Evolutionary conservation across 1,140 invertebrate species (phyloP).

Genomic region (Marisa cornuarietis): DNA sequence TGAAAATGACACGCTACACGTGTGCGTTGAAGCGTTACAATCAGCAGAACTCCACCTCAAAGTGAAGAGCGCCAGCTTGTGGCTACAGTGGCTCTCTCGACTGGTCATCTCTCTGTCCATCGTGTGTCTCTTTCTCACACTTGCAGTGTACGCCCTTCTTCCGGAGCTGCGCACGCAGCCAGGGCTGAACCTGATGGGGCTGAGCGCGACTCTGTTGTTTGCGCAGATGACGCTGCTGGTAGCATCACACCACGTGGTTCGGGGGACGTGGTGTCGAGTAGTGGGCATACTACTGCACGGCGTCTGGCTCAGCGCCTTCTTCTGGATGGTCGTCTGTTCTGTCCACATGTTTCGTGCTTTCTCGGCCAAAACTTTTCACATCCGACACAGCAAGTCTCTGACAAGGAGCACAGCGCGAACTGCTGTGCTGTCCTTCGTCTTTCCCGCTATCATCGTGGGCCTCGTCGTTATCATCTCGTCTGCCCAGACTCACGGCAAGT

Average conservation of each 20-base stretch:
- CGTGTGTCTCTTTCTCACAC: not conserved
- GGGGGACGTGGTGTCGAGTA: not conserved
- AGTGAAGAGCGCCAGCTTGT: not conserved
- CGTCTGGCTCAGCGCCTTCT: constrained; percentile 12
- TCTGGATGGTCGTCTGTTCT: constrained; percentile 14
- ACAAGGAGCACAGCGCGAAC: too few relatives aligned
- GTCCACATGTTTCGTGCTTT: constrained; percentile 15
- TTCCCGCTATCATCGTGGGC: constrained; percentile 12
- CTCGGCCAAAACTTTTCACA: not conserved
- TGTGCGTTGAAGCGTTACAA: not conserved
- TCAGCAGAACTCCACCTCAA: too few relatives aligned
- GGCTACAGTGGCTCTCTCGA: constrained; percentile 8
- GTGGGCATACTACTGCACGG: constrained; percentile 2
- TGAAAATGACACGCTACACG: not conserved
- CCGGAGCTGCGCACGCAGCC: constrained; percentile 12
- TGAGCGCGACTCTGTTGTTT: constrained; percentile 4
- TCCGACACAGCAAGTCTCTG: too few relatives aligned
- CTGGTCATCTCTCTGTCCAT: constrained; percentile 16
- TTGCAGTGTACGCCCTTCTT: constrained; percentile 7
- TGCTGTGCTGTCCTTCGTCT: too few relatives aligned
- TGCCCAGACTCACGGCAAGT: not conserved
- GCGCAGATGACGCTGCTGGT: constrained; percentile 19
- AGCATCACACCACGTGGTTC: not conserved
- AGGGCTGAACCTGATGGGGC: constrained; percentile 18
- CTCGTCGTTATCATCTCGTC: not conserved